phyloP scores from a whole-genome alignment of 2,797 vertebrate species.

The Psittacula echo region DNA sequence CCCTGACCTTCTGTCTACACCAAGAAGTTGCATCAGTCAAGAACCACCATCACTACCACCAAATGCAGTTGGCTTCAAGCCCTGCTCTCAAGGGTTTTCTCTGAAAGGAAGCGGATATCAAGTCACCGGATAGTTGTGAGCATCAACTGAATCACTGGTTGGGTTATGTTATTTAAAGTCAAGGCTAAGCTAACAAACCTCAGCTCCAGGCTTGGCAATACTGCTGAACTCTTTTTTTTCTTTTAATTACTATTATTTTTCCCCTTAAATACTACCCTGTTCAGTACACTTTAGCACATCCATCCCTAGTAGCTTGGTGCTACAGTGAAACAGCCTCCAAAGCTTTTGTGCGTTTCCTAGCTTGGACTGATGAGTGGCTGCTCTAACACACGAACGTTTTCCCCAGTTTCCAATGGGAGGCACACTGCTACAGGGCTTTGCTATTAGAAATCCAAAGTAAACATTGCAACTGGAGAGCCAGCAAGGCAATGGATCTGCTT shows the following conservation, averaged over 20 bases:
- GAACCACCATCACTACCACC: not conserved
- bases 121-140: not conserved
- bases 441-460: not conserved
- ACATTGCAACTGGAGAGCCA: not conserved
- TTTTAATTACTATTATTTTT: not conserved
- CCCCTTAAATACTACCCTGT: not conserved
- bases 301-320: not conserved
- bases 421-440: not conserved
- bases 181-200: not conserved
- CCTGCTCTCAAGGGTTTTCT: not conserved
- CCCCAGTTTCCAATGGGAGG: not conserved
- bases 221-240: not conserved
- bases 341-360: not conserved
- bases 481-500: not conserved
- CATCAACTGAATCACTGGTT: not conserved
- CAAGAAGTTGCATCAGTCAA: not conserved
- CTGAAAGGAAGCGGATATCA: not conserved
- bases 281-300: not conserved
- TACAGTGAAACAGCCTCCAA: not conserved
- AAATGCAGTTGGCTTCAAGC: not conserved
- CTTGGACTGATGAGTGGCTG: accelerated
- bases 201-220: not conserved
- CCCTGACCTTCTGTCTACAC: not conserved
- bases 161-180: not conserved
- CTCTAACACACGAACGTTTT: not conserved